Evolutionary conservation across 2,113 vertebrate species (phyloP).

Genomic region (Pollachius pollachius): DNA sequence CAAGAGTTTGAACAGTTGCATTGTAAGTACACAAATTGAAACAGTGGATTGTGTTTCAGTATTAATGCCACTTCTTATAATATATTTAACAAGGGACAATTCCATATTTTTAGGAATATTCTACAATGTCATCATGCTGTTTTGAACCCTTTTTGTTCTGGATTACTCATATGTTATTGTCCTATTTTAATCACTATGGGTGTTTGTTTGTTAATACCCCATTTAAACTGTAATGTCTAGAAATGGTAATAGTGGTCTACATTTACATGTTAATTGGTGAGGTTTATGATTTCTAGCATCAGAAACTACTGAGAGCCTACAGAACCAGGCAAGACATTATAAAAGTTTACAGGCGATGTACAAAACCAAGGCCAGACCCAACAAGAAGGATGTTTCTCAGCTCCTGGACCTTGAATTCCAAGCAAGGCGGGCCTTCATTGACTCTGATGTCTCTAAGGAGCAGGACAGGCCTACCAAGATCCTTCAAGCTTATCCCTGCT

Average conservation of each 20-base stretch:
- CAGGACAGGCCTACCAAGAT: too few species aligned
- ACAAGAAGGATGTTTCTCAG: conserved; percentile 39
- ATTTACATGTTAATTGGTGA: neutral
- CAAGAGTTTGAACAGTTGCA: conserved; percentile 7
- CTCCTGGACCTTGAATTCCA: conserved; percentile 39
- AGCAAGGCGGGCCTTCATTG: conserved; percentile 31
- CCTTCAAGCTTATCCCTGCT: too few species aligned
- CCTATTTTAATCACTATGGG: too few species aligned
- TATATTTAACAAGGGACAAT: too few species aligned
- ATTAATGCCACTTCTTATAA: neutral
- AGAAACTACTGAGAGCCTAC: neutral
- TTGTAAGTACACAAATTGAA: conserved; percentile 15
- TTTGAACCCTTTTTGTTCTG: neutral
- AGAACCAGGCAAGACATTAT: neutral
- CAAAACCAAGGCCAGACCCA: conserved; percentile 14
- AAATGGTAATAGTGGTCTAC: too few species aligned
- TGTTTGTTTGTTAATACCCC: too few species aligned
- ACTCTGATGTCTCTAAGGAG: neutral
- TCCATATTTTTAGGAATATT: neutral
- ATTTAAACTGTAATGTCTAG: too few species aligned
- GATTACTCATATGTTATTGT: neutral
- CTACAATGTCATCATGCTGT: neutral
- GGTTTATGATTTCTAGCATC: neutral
- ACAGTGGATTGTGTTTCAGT: neutral
- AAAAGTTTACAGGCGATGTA: neutral